Evolutionary conservation across 2,888 invertebrate genomes (phyloP).

Genomic region (Pycnomerus fuliginosus): DNA sequence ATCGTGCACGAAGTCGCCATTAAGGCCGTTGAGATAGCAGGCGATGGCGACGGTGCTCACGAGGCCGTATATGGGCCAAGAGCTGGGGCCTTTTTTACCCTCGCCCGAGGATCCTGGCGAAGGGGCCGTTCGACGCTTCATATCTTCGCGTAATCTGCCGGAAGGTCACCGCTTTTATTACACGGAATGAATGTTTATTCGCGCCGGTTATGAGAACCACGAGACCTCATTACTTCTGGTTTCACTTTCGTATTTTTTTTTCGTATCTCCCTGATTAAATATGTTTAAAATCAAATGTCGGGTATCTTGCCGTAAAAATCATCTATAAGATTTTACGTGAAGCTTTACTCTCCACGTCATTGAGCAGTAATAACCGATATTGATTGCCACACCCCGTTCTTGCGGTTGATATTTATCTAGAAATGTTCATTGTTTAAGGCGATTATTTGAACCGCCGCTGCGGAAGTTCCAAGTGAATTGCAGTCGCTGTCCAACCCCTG

Average conservation of each 20-base stretch:
- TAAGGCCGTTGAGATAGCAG: slow-evolving; percentile 72
- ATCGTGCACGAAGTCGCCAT: slow-evolving; percentile 85
- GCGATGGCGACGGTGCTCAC: slow-evolving; percentile 67
- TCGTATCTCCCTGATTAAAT: no score
- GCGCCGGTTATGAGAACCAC: slow-evolving; percentile 21
- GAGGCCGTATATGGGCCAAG: slow-evolving; percentile 63
- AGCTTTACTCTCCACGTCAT: no score
- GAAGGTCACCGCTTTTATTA: slow-evolving; percentile 29
- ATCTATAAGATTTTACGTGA: no score
- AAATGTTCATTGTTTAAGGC: slow-evolving; percentile 26
- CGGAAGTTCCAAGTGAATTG: slow-evolving; percentile 24
- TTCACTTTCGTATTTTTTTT: slow-evolving; percentile 29
- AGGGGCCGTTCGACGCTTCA: slow-evolving; percentile 53
- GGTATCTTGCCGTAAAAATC: no score
- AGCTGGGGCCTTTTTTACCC: slow-evolving; percentile 50
- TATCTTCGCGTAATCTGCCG: slow-evolving; percentile 36
- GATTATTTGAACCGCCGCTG: slow-evolving; percentile 23
- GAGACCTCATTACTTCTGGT: slow-evolving; percentile 28
- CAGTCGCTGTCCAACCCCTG: slow-evolving; percentile 27
- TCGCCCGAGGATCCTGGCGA: slow-evolving; percentile 4
- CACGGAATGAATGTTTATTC: slow-evolving; percentile 31
- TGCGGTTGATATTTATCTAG: slow-evolving; percentile 13
- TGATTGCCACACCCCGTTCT: no score
- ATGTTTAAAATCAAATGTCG: no score
- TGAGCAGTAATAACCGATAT: no score